These are phyloP conservation scores for Pipa parva DNA, from an alignment of 2,113 vertebrate species.

Conservation along the genomic window DNA sequence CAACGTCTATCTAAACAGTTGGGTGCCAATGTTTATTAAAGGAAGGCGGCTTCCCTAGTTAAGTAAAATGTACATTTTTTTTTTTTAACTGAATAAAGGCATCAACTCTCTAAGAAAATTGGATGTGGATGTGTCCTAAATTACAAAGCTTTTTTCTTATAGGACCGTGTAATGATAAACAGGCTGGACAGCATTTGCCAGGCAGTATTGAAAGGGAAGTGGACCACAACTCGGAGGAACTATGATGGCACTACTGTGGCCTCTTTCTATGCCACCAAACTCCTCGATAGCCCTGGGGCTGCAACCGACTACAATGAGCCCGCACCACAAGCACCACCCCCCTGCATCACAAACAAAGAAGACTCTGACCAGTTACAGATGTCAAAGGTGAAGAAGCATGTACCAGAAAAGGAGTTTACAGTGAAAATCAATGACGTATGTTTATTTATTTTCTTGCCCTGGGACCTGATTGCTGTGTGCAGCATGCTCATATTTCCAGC, in stretches of 20 bases:
- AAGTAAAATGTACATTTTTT: too few species aligned
- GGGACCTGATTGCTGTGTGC: slow-evolving; percentile 80
- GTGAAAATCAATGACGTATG: slow-evolving; percentile 99
- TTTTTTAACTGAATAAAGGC: fast-evolving
- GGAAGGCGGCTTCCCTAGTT: too few species aligned
- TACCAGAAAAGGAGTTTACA: slow-evolving; percentile 99
- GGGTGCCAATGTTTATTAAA: not conserved
- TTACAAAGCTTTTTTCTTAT: slow-evolving; percentile 29
- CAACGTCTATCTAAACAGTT: too few species aligned
- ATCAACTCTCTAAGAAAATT: fast-evolving
- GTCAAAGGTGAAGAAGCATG: slow-evolving; percentile 99
- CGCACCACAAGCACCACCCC: slow-evolving; percentile 53
- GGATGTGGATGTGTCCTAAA: too few species aligned
- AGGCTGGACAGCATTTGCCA: slow-evolving; percentile 96
- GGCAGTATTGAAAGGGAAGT: slow-evolving; percentile 94
- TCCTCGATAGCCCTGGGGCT: slow-evolving; percentile 80
- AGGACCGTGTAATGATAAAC: slow-evolving; percentile 98
- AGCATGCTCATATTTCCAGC: slow-evolving; percentile 77
- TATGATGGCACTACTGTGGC: slow-evolving; percentile 84
- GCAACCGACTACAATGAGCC: slow-evolving; percentile 64
- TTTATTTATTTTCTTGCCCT: slow-evolving; percentile 85
- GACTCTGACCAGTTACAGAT: slow-evolving; percentile 87
- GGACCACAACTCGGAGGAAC: slow-evolving; percentile 80
- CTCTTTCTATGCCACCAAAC: slow-evolving; percentile 96
- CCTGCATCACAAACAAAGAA: slow-evolving; percentile 64